Conservation (phyloP, 2,888 invertebrate genomes). For the Synergus laeviventris region DNA sequence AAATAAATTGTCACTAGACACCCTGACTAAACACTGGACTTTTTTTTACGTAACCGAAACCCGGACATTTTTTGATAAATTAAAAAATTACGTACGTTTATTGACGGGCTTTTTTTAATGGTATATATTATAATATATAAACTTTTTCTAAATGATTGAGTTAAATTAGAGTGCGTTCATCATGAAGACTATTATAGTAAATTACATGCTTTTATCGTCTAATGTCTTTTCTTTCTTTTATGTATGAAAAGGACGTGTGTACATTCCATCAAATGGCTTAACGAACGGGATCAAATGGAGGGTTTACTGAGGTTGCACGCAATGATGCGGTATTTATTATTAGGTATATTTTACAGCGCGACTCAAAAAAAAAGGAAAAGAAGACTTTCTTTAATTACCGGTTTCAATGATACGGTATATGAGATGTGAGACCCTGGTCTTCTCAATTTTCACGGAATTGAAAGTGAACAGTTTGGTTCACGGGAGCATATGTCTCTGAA, state of each 20-base stretch:
- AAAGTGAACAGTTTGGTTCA: slow-evolving; percentile 18
- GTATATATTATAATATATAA: too few relatives aligned
- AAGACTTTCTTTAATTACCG: background rate
- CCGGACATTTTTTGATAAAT: background rate
- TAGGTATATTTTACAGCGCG: slow-evolving; percentile 14
- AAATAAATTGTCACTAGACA: too few relatives aligned
- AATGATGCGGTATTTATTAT: slow-evolving; percentile 11
- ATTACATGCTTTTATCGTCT: slow-evolving; percentile 21
- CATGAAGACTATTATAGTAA: slow-evolving; percentile 15
- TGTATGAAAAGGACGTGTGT: slow-evolving; percentile 27
- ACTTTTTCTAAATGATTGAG: slow-evolving; percentile 8
- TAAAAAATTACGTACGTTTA: background rate
- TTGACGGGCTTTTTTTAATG: background rate
- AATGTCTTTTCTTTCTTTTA: slow-evolving; percentile 23
- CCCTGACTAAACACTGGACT: too few relatives aligned
- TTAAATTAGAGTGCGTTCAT: slow-evolving; percentile 24
- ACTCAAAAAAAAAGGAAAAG: background rate
- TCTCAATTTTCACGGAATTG: slow-evolving; percentile 25
- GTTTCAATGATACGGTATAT: background rate
- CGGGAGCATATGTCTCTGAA: slow-evolving; percentile 17
- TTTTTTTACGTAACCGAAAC: too few relatives aligned
- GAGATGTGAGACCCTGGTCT: background rate
- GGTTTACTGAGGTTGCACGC: slow-evolving; percentile 12
- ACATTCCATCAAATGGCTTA: slow-evolving; percentile 34
- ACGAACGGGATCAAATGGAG: slow-evolving; percentile 22